Evolutionary conservation across 35 echinoderm and acorn worm species (phyloP).

Genomic region (Hemicentrotus pulcherrimus): DNA sequence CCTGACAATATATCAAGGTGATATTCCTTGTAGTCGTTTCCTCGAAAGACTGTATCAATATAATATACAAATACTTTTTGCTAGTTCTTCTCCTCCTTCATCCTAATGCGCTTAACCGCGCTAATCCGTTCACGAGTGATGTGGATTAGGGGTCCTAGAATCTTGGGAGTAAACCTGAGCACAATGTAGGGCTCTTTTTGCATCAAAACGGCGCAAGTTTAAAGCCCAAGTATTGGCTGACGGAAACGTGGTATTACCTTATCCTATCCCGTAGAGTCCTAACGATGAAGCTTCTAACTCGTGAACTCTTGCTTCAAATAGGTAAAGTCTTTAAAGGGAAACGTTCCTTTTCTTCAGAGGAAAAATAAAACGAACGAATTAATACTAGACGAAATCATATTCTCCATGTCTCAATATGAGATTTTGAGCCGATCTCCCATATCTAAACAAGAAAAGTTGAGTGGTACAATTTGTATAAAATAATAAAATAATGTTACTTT

Average conservation of each 20-base stretch:
- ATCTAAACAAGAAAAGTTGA: no score
- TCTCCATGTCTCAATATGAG: no score
- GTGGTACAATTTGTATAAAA: no score
- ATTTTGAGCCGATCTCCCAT: no score
- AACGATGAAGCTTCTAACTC: neutral
- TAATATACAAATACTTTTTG: neutral
- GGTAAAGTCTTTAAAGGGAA: neutral
- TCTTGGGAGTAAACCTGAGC: neutral
- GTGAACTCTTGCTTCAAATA: neutral
- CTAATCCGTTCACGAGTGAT: neutral
- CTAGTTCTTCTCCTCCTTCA: constrained; percentile 1
- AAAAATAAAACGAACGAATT: neutral
- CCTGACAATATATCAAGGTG: neutral
- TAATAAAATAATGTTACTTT: no score
- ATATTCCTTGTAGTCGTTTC: neutral
- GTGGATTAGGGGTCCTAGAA: neutral
- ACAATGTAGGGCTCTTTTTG: neutral
- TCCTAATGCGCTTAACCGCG: neutral
- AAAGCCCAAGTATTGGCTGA: neutral
- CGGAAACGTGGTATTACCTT: neutral
- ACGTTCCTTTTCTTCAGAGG: neutral
- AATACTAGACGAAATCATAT: neutral
- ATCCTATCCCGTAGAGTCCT: neutral
- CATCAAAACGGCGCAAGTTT: neutral
- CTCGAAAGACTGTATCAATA: neutral